Conservation (phyloP, 2,113 vertebrate species). For the Phodopus roborovskii region DNA sequence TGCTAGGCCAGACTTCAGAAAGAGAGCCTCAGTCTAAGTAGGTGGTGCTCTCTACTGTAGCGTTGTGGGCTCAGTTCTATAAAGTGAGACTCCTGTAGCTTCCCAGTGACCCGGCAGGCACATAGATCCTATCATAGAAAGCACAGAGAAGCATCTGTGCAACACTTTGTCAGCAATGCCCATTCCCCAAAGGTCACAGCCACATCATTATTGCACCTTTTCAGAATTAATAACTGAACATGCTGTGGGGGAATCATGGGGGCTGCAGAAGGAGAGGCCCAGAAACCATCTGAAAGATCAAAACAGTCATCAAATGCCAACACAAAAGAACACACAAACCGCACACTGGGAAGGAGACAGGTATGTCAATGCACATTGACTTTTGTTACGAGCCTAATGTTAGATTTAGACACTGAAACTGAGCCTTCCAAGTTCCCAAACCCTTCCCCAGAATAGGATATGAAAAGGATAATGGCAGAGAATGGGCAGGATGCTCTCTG, state of each 20-base stretch:
- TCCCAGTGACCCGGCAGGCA: not conserved
- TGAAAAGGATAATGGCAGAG: not conserved
- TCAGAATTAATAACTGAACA: too few relatives aligned
- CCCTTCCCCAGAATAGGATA: not conserved
- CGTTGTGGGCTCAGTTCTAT: not conserved
- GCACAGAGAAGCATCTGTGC: not conserved
- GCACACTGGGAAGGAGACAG: too few relatives aligned
- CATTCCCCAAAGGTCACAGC: too few relatives aligned
- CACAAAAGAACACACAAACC: too few relatives aligned
- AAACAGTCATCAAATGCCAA: not conserved
- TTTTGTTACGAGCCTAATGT: too few relatives aligned
- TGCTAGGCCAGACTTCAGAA: rapidly evolving
- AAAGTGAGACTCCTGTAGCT: not conserved
- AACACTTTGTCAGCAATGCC: not conserved
- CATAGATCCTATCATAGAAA: not conserved
- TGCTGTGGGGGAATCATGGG: not conserved
- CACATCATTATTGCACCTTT: too few relatives aligned
- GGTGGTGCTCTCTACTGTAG: not conserved
- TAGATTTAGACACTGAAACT: not conserved
- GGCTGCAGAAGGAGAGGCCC: too few relatives aligned
- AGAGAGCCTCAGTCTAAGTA: not conserved
- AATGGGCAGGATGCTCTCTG: not conserved
- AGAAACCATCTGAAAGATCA: not conserved
- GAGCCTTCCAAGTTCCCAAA: not conserved
- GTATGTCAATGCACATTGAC: too few relatives aligned